Conservation (phyloP, 1,140 invertebrate genomes). For the Acromyrmex echinatior region DNA sequence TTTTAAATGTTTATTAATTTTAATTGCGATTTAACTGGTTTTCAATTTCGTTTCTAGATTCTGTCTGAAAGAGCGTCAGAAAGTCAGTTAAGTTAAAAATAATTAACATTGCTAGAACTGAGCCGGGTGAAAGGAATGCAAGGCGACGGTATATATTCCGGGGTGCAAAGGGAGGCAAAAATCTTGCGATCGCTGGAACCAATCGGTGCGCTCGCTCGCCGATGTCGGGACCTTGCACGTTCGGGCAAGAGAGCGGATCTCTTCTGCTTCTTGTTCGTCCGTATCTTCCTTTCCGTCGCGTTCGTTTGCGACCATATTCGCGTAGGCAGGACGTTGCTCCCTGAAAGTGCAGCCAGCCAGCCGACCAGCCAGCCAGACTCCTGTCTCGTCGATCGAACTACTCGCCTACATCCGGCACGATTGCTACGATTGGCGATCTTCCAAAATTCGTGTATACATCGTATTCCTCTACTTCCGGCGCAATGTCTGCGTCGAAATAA, state of each 20-base stretch:
- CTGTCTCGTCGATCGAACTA: slow-evolving; percentile 70
- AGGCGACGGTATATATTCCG: background rate
- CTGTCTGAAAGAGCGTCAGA: background rate
- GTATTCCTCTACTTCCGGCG: background rate
- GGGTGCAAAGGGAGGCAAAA: slow-evolving; percentile 45
- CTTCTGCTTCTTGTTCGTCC: slow-evolving; percentile 63
- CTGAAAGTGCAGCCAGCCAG: slow-evolving; percentile 59
- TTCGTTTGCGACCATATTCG: slow-evolving; percentile 69
- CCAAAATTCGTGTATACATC: slow-evolving; percentile 68
- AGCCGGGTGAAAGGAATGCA: background rate
- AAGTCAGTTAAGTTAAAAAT: background rate
- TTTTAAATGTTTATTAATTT: background rate
- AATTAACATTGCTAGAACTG: background rate
- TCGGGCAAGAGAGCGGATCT: slow-evolving; percentile 41
- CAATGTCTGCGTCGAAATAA: background rate
- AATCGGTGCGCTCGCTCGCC: slow-evolving; percentile 46
- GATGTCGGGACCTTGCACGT: slow-evolving; percentile 10
- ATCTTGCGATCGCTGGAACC: slow-evolving; percentile 59
- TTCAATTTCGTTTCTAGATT: background rate
- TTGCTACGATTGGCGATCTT: slow-evolving; percentile 71
- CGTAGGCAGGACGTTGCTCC: slow-evolving; percentile 78
- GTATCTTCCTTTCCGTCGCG: slow-evolving; percentile 46
- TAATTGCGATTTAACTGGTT: background rate
- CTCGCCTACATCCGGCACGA: slow-evolving; percentile 73
- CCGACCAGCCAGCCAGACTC: slow-evolving; percentile 43